Conservation (phyloP, 2,797 vertebrate genomes). For the Sparus aurata region DNA sequence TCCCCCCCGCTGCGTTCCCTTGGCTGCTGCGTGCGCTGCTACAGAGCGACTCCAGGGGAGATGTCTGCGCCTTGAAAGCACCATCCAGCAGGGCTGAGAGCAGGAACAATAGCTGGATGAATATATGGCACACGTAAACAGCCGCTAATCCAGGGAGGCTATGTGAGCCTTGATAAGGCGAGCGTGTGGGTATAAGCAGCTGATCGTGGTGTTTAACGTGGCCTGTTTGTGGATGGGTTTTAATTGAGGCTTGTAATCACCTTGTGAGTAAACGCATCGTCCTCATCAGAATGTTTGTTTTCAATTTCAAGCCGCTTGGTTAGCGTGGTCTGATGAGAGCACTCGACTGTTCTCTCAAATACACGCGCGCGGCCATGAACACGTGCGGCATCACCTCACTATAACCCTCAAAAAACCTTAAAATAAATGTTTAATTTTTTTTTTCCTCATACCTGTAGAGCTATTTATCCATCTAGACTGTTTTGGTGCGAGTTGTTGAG, state of each 20-base stretch:
- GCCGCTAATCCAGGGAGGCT: constrained; percentile 53
- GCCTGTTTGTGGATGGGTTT: constrained; percentile 49
- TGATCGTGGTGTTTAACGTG: constrained; percentile 47
- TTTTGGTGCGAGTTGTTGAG: too few species aligned
- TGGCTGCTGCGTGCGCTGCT: constrained; percentile 50
- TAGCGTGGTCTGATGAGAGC: constrained; percentile 7
- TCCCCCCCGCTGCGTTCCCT: constrained; percentile 58
- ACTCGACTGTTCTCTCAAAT: not conserved
- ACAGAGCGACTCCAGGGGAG: constrained; percentile 64
- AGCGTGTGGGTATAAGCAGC: constrained; percentile 23
- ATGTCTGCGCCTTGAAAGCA: constrained; percentile 62
- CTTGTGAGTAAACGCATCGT: constrained; percentile 46
- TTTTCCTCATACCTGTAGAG: too few species aligned
- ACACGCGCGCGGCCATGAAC: not conserved
- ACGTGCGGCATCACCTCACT: not conserved
- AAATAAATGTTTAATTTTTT: too few species aligned
- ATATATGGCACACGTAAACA: constrained; percentile 52
- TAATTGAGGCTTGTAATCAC: constrained; percentile 62
- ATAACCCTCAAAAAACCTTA: too few species aligned
- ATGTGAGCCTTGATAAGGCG: constrained; percentile 39
- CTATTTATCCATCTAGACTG: too few species aligned
- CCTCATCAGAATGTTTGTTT: constrained; percentile 57
- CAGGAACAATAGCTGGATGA: constrained; percentile 57
- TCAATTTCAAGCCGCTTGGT: constrained; percentile 32
- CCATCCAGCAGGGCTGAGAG: constrained; percentile 43